Base-by-base conservation (phyloP, 2,797 vertebrate species). In the Rhabdomys pumilio region DNA sequence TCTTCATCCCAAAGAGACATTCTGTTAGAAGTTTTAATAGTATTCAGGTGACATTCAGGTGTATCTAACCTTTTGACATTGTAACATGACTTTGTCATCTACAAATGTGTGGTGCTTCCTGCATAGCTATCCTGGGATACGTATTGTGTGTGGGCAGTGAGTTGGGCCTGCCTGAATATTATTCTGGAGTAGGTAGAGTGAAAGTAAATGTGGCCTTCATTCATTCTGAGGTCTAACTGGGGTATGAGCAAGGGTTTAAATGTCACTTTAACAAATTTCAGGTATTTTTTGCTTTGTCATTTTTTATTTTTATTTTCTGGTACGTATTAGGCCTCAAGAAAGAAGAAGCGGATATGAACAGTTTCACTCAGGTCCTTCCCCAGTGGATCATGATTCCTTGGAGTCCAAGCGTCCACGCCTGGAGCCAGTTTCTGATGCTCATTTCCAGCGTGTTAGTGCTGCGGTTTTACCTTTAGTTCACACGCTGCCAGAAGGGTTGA, bases 271-370 rank as follows among this genome's bases (percentile, higher is more conserved):
- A 29, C 53, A 73, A 4, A 22, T 57, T 89, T 94, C 41, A 38
- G 29, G 6, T 86, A 79, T 29, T 85, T 92, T 91, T 90, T 31
- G 73, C 41, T 76, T 76, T 76, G 12, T 76, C 20, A 90, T 86
- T 0, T 86, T 96, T 34, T n/a, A 1, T 34, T 50, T 80, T 84
- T 22, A 0, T 89, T 38, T 95, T 96, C 97, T 44, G 96, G 73
- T 47, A 13, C 92, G 0, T 92, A 17, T 55, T 97, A 99, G 99
- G 98, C 99, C 99, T 97, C 99, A 99, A 86, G 99, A 99, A 98
- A 99, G 99, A 98, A 99, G 99, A 96, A 99, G 99, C 98, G 99
- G 99, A 95, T 99, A 99, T 97, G 99, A 99, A 47, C 99, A 99
- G 96, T 99, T 99, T 97, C 99, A 99, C 98, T 98, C 99, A 59